Conservation (phyloP, 2,113 vertebrate species). For the Podilymbus podiceps region DNA sequence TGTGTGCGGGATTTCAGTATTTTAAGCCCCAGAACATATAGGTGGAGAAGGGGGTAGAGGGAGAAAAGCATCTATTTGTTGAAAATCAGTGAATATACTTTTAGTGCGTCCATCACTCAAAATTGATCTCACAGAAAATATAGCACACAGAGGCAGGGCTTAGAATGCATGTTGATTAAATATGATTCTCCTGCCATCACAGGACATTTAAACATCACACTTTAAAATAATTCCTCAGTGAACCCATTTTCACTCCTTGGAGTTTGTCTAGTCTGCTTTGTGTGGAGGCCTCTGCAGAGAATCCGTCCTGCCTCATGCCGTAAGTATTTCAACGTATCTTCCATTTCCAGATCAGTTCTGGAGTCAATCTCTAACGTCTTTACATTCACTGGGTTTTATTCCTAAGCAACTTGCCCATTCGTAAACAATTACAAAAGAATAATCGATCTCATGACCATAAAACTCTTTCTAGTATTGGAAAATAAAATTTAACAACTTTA, state of each 20-base stretch:
- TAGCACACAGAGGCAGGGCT: accelerated
- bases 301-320: neutral
- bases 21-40: neutral
- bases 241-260: neutral
- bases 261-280: neutral
- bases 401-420: neutral
- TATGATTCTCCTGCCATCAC: neutral
- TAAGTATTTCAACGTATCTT: neutral
- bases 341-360: neutral
- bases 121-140: neutral
- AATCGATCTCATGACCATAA: neutral
- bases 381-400: neutral
- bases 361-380: neutral
- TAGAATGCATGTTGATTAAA: neutral
- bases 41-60: neutral
- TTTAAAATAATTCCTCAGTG: neutral
- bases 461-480: neutral
- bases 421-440: neutral
- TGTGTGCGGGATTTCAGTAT: neutral
- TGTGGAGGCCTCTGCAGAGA: neutral
- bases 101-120: neutral
- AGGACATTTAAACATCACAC: neutral
- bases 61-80: neutral
- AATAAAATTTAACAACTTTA: neutral
- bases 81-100: neutral